phyloP scores from a whole-genome alignment of 2,797 vertebrate species.

The Nyctalus aviator region DNA sequence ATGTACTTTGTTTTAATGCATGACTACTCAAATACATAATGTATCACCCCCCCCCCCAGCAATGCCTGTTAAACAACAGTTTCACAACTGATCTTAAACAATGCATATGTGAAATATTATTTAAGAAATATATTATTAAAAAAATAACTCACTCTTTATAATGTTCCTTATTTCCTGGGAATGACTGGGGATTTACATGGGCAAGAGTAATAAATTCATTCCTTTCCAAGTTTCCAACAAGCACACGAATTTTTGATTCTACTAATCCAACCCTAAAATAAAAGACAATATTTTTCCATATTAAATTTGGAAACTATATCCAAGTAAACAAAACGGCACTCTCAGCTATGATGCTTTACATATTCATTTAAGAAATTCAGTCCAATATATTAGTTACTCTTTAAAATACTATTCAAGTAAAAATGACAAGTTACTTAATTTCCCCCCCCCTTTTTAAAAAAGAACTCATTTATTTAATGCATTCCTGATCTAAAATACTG shows the following conservation, averaged over 20 bases:
- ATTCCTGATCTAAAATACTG: constrained; percentile 40
- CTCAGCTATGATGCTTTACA: constrained; percentile 18
- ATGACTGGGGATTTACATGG: constrained; percentile 98
- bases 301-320: constrained; percentile 50
- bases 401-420: constrained; percentile 47
- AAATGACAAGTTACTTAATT: constrained; percentile 41
- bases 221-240: constrained; percentile 97
- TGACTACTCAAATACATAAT: neutral
- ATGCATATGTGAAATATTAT: constrained; percentile 38
- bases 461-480: constrained; percentile 28
- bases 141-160: constrained; percentile 92
- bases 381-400: neutral
- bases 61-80: constrained; percentile 33
- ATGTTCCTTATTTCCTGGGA: constrained; percentile 93
- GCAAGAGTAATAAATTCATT: constrained; percentile 98
- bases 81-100: constrained; percentile 33
- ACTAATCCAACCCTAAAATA: constrained; percentile 95
- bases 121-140: constrained; percentile 51
- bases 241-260: constrained; percentile 98
- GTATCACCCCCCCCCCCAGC: neutral
- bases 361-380: constrained; percentile 12
- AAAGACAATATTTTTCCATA: constrained; percentile 46
- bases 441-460: neutral
- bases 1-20: constrained; percentile 35
- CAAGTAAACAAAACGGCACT: constrained; percentile 38